Evolutionary conservation across 2,113 vertebrate species (phyloP).

Genomic region (Grallaria varia): DNA sequence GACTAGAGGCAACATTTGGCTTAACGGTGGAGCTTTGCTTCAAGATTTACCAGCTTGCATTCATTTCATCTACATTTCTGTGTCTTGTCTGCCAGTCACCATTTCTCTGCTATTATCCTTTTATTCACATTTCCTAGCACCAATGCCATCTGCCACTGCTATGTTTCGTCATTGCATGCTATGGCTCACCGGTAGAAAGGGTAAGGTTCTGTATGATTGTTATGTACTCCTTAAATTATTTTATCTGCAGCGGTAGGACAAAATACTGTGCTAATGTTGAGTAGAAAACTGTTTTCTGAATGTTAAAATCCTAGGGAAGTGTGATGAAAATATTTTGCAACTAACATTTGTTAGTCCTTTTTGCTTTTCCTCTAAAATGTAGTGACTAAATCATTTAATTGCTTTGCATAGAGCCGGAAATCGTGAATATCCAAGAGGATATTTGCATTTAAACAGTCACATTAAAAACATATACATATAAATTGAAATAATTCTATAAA

Average conservation of each 20-base stretch:
- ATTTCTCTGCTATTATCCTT: slow-evolving; percentile 76
- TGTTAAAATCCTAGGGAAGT: background rate
- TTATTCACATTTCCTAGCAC: slow-evolving; percentile 79
- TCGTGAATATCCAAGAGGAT: background rate
- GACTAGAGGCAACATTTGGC: slow-evolving; percentile 66
- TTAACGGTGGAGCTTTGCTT: slow-evolving; percentile 79
- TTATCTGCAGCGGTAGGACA: background rate
- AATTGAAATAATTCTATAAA: background rate
- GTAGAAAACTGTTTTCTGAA: background rate
- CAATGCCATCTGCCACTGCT: slow-evolving; percentile 97
- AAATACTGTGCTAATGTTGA: background rate
- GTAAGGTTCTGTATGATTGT: slow-evolving; percentile 84
- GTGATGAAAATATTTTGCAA: slow-evolving; percentile 26
- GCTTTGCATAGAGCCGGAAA: background rate
- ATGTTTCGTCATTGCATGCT: slow-evolving; percentile 99
- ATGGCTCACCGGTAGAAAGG: slow-evolving; percentile 98
- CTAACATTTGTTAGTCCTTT: slow-evolving; percentile 22
- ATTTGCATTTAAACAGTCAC: background rate
- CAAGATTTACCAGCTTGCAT: slow-evolving; percentile 73
- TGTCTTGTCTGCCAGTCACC: slow-evolving; percentile 74
- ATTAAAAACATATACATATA: background rate
- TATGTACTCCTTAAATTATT: slow-evolving; percentile 40
- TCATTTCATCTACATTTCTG: slow-evolving; percentile 78
- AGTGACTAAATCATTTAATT: slow-evolving; percentile 1
- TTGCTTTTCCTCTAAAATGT: slow-evolving; percentile 2